Evolutionary conservation across 2,888 invertebrate species (phyloP).

Genomic region (Eurytoma californica): DNA sequence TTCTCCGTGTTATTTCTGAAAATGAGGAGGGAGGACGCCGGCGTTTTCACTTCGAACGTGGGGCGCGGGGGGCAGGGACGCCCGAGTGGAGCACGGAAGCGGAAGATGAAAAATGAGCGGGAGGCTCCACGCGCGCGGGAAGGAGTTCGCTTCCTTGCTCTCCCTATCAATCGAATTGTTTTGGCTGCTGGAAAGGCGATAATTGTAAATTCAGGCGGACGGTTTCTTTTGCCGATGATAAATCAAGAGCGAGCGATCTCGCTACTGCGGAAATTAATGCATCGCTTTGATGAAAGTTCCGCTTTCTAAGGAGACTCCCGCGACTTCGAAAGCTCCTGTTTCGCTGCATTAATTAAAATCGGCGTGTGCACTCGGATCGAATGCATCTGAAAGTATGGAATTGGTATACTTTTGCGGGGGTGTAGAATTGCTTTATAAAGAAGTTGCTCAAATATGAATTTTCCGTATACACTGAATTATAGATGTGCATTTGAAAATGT

Average conservation of each 20-base stretch:
- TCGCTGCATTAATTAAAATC: neutral
- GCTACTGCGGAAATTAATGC: neutral
- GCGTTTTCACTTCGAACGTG: slow-evolving; percentile 37
- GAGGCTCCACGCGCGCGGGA: too few species aligned
- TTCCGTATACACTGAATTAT: too few species aligned
- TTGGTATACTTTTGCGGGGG: too few species aligned
- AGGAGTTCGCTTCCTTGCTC: neutral
- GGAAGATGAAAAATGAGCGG: slow-evolving; percentile 49
- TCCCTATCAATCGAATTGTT: slow-evolving; percentile 51
- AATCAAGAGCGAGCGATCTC: neutral
- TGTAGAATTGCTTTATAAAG: too few species aligned
- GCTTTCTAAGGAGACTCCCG: neutral
- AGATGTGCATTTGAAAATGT: too few species aligned
- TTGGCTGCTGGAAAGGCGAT: slow-evolving; percentile 37
- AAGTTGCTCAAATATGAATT: too few species aligned
- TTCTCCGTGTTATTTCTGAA: slow-evolving; percentile 62
- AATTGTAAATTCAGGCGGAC: slow-evolving; percentile 30
- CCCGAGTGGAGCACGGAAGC: neutral
- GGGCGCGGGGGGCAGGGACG: neutral
- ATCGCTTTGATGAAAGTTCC: neutral
- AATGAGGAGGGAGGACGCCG: slow-evolving; percentile 58
- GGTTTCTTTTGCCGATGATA: neutral
- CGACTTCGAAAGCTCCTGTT: neutral
- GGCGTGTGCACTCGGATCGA: neutral
- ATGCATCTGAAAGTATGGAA: neutral